Evolutionary conservation across 2,888 invertebrate species (phyloP).

Genomic region (Cylloceria caligata): DNA sequence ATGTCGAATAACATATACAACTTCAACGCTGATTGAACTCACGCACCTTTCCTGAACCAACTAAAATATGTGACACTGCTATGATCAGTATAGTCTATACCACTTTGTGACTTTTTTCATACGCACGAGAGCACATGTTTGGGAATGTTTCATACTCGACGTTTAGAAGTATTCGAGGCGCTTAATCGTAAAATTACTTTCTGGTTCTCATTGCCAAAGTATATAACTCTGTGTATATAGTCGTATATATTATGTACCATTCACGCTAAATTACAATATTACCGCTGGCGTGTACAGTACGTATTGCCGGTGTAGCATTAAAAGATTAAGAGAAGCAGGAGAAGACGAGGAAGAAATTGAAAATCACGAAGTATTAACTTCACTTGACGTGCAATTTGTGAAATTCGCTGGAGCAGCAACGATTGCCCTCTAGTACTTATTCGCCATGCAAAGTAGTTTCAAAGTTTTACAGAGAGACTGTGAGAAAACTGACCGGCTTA

Average conservation of each 20-base stretch:
- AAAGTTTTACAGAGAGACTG: background rate
- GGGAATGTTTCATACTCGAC: too few relatives aligned
- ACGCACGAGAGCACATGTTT: too few relatives aligned
- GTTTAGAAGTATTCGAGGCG: background rate
- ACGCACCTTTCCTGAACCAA: background rate
- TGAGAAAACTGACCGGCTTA: background rate
- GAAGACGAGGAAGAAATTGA: background rate
- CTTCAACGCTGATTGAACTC: background rate
- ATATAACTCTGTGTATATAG: too few relatives aligned
- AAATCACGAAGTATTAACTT: constrained; percentile 13
- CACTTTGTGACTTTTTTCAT: too few relatives aligned
- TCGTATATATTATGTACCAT: background rate
- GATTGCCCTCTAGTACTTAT: background rate
- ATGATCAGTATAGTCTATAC: background rate
- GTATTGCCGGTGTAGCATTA: background rate
- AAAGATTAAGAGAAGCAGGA: background rate
- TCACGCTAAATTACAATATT: constrained; percentile 9
- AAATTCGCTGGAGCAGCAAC: background rate
- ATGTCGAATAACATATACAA: background rate
- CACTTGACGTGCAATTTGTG: constrained; percentile 13
- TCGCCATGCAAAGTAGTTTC: background rate
- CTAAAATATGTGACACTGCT: background rate
- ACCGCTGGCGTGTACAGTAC: background rate
- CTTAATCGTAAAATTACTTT: too few relatives aligned
- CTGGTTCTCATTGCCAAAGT: too few relatives aligned